phyloP scores from a whole-genome alignment of 2,113 vertebrate genomes.

The Antennarius striatus region DNA sequence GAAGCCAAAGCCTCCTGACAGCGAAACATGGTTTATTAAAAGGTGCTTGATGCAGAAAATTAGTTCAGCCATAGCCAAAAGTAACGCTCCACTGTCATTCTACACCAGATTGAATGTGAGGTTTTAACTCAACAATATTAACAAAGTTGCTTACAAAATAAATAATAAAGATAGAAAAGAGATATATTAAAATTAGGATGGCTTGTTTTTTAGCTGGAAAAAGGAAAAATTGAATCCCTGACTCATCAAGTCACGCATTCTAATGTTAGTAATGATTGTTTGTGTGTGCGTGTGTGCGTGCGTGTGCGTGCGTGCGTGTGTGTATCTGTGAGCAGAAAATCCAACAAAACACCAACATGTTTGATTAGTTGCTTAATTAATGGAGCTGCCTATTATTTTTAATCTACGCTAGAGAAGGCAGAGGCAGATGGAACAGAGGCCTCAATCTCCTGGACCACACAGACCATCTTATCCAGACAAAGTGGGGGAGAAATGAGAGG shows the following conservation, averaged over 20 bases:
- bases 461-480: conserved; percentile 58
- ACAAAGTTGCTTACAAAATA: conserved; percentile 64
- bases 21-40: conserved; percentile 76
- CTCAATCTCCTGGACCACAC: conserved; percentile 64
- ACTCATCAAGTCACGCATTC: conserved; percentile 6
- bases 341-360: conserved; percentile 64
- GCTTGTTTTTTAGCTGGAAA: conserved; percentile 20
- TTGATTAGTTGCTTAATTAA: conserved; percentile 79
- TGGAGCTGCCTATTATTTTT: conserved; percentile 72
- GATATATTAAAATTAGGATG: background rate
- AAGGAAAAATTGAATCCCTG: conserved; percentile 27
- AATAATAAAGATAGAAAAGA: conserved; percentile 21
- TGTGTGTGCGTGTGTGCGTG: background rate
- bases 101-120: conserved; percentile 75
- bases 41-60: conserved; percentile 81
- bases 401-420: conserved; percentile 63
- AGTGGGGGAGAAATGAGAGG: conserved; percentile 51
- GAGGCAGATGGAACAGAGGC: conserved; percentile 62
- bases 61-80: conserved; percentile 68
- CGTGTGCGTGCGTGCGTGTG: too few species aligned
- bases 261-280: conserved; percentile 6
- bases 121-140: conserved; percentile 80
- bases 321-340: conserved; percentile 66
- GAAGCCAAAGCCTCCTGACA: conserved; percentile 71
- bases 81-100: conserved; percentile 67